Evolutionary conservation across 2,888 invertebrate species (phyloP), one percentile per base, ranked within the genome.

Genomic region (Isoperla grammatica): DNA sequence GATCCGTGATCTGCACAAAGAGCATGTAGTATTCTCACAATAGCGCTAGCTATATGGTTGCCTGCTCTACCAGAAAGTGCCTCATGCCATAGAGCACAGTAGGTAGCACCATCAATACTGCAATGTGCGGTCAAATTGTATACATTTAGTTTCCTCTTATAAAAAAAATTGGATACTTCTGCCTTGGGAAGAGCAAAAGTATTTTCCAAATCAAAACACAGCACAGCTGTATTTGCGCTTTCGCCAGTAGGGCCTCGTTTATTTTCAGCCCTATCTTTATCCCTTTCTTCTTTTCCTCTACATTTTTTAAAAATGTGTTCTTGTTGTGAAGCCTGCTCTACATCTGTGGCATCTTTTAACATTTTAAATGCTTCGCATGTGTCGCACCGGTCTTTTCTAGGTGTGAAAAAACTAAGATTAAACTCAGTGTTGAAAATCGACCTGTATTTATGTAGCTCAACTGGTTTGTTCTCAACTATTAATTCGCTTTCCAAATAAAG

Each of bases 371-470:
- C 23, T 56, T 22, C 42, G 56, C 66, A 67, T 13, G 62, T 60
- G 12, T 62, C 61, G 60, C 66, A 68, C 50, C 64, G 64, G 49
- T 67, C 67, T 48, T 67, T 67, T 53, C 67, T 67, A n/a, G 66
- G 65, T 5, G 56, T 46, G 55, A 59, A 62, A 50, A 65, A 67
- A 12, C 64, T 64, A 23, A 65, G 55, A 58, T 65, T 66, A 55
- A 61, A 66, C 43, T 65, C 62, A 40, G 42, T 53, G 37, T 61
- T 56, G 50, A 65, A 66, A 50, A 65, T 62, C 61, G 55, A 61
- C 35, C 64, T 46, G 57, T 63, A 66, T n/a, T 61, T 63, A 55
- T 63, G 64, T 59, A 40, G 15, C 6, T 61, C 60, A 13, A 55
- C 62, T 20, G 62, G 57, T 20, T 63, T 65, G 46, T 60, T 43